A percentile compares a stretch with the other conserved stretches of the same genome.
Evolutionary conservation across 2,888 invertebrate species (phyloP).

Genomic region (Unio delphinus): DNA sequence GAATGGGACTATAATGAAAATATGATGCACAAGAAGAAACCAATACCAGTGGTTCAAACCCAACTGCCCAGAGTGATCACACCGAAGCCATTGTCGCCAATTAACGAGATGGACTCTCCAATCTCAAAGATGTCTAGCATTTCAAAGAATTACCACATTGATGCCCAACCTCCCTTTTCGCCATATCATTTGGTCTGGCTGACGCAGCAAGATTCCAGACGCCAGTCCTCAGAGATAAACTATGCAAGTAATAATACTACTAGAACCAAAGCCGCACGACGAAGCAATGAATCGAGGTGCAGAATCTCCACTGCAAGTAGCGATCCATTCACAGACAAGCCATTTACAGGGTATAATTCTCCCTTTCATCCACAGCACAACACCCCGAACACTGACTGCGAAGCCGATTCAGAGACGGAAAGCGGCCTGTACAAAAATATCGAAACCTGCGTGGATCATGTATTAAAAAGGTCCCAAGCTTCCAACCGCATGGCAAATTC

Average conservation of each 20-base stretch:
- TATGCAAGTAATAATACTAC: conserved; percentile 5
- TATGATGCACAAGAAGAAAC: conserved; percentile 20
- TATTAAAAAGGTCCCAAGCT: no score
- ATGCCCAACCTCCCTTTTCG: conserved; percentile 43
- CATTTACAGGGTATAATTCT: conserved; percentile 12
- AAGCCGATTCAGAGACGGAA: conserved; percentile 29
- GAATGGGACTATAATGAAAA: conserved; percentile 46
- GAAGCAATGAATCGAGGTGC: background rate
- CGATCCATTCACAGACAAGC: no score
- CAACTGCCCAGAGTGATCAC: conserved; percentile 10
- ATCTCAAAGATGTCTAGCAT: conserved; percentile 28
- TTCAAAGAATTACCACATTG: conserved; percentile 32
- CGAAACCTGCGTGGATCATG: no score
- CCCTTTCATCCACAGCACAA: conserved; percentile 54
- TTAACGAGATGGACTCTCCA: conserved; percentile 46
- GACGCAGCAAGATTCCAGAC: conserved; percentile 25
- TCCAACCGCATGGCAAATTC: no score
- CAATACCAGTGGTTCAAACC: conserved; percentile 11
- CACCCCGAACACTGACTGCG: conserved; percentile 52
- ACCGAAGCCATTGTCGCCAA: conserved; percentile 43
- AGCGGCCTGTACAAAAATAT: conserved; percentile 9
- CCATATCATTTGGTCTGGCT: conserved; percentile 52
- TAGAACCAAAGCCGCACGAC: conserved; percentile 7
- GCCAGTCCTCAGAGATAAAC: conserved; percentile 12
- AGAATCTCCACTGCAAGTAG: background rate